Evolutionary conservation across 2,113 vertebrate genomes (phyloP).

Genomic region (Salvator merianae): DNA sequence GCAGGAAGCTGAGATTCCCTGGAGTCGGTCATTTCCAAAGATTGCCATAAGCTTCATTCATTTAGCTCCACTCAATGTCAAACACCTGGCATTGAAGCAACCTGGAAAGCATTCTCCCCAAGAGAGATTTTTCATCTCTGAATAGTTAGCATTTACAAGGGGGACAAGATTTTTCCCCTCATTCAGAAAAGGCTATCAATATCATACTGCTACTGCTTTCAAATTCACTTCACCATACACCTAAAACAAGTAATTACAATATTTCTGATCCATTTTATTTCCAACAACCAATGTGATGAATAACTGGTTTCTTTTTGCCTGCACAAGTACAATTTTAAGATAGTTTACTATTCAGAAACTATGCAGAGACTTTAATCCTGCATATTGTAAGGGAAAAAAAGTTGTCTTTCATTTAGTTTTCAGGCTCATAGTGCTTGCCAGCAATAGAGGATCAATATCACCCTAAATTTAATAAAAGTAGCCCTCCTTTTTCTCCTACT

Average conservation of each 20-base stretch:
- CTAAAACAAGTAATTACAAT: conserved; percentile 74
- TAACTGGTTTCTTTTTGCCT: conserved; percentile 65
- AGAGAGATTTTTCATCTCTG: conserved; percentile 71
- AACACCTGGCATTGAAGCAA: conserved; percentile 86
- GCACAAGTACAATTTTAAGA: conserved; percentile 43
- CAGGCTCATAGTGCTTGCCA: background rate
- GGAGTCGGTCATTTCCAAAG: conserved; percentile 81
- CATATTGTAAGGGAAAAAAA: conserved; percentile 11
- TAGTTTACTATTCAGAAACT: conserved; percentile 44
- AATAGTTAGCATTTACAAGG: conserved; percentile 77
- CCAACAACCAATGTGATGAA: conserved; percentile 63
- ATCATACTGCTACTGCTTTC: conserved; percentile 61
- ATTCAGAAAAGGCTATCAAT: conserved; percentile 71
- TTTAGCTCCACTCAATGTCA: conserved; percentile 84
- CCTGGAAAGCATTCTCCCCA: conserved; percentile 78
- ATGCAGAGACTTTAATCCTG: conserved; percentile 9
- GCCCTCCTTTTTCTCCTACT: background rate
- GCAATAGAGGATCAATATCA: background rate
- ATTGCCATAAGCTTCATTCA: conserved; percentile 85
- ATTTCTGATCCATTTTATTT: conserved; percentile 69
- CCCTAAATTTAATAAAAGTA: background rate
- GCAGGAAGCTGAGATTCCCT: conserved; percentile 84
- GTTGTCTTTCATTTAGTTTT: background rate
- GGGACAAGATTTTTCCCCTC: conserved; percentile 65
- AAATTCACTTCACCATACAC: conserved; percentile 66